Evolutionary conservation across 2,888 invertebrate species (phyloP), one percentile per base, ranked within the genome.

Genomic region (Erebia palarica): DNA sequence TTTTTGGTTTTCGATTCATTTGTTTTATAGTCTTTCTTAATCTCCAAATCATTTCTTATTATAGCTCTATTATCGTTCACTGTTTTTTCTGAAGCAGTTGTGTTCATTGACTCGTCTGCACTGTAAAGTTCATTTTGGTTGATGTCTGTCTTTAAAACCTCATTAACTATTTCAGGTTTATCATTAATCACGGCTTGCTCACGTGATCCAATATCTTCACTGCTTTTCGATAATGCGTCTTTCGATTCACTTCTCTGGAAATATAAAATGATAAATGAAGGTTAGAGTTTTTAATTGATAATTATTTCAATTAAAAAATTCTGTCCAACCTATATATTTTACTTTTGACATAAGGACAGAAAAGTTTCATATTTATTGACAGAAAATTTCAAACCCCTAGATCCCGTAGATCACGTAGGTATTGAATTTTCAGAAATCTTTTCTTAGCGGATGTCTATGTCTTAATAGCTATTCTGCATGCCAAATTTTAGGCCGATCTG

Each of bases 91-190:
- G 16, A 55, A 55, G 55, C 18, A 18, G 16, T 18, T 16, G 36
- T 9, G 5, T 27, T 36, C 42, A 3, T 4, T 1, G 18, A 55
- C 9, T n/a, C 44, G 11, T 61, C 61, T 10, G 8, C 21, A 9
- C 8, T 11, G 42, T 60, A 9, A 0, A 63, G 13, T 21, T 8
- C 47, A 14, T 49, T 49, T 21, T 49, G 63, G 14, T 63, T 49
- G 7, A 14, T 21, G 14, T 63, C 63, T 0, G 21, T 63, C 63
- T 88, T 86, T 8, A 85, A 75, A 27, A 86, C 67, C 78, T 85
- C 86, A 42, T 88, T 80, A 0, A 87, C 83, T 55, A 89, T 86
- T 74, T 81, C 82, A 1, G 89, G 88, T 68, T 79, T 84, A 44
- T 80, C 77, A 11, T 78, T 67, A n/a, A 44, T 44, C 1, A 47